Base-by-base conservation (phyloP, 2,888 invertebrate species). In the Perdita meconis region DNA sequence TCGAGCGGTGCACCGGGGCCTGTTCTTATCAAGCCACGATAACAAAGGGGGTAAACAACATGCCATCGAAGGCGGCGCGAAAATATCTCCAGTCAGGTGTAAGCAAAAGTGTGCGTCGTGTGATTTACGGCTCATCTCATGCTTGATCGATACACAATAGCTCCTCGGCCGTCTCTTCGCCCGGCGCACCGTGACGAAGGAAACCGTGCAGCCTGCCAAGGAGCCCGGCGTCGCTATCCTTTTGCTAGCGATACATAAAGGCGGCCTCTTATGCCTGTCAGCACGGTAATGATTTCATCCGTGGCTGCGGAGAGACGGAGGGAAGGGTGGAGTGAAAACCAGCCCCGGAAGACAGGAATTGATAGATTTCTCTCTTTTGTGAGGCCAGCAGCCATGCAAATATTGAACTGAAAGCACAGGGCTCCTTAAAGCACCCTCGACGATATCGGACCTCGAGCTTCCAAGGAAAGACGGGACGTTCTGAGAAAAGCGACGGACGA, bases 271-370 rank as follows among this genome's bases (percentile, higher is more conserved):
- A 53, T 70, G 66, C 71, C 84, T 73, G 76, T 82, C 81, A 81
- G 80, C 72, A 78, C 78, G 79, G 76, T 86, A 86, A 86, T 87
- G 86, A 86, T 87, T 87, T 81, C 87, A 84, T 86, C 83, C 82
- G 70, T 63, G 72, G 68, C 67, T 47, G 47, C 24, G 65, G 51
- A n/a, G 53, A 13, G 30, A 51, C 30, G 22, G 10, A 34, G 50
- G n/a, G 50, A 40, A n/a, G 1, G 38, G 57, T 44, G 22, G 30
- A 40, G 64, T 42, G 56, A 63, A 36, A 50, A 77, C 74, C 64
- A 38, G n/a, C 74, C 83, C 81, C 78, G 85, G 86, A 87, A 90
- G 90, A 90, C 89, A 87, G 88, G 84, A 91, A 91, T 91, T 91
- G 90, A 91, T 91, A 88, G 90, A 89, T 89, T 87, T 84, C 84